Conservation (phyloP, 2,888 invertebrate genomes). For the Brenthis ino region DNA sequence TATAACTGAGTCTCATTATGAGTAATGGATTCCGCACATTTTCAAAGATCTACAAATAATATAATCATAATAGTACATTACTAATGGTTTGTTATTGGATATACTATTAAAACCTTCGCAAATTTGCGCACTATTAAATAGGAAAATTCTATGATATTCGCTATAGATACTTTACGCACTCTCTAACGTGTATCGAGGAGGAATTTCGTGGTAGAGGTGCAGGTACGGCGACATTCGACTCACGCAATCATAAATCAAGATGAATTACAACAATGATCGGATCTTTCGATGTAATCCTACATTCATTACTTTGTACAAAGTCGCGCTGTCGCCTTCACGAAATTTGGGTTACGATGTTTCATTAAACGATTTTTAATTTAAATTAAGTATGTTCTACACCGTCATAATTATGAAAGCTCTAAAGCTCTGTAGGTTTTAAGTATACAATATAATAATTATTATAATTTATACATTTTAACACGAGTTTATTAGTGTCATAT, state of each 20-base stretch:
- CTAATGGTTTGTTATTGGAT: too few relatives aligned
- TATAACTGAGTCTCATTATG: slow-evolving; percentile 10
- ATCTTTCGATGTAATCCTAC: slow-evolving; percentile 64
- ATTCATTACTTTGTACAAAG: slow-evolving; percentile 63
- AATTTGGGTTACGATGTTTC: slow-evolving; percentile 47
- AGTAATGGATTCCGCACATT: slow-evolving; percentile 22
- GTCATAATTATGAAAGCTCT: too few relatives aligned
- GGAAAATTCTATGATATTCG: neutral
- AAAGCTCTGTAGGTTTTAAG: too few relatives aligned
- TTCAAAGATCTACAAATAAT: slow-evolving; percentile 6
- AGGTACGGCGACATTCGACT: slow-evolving; percentile 58
- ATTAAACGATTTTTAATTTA: slow-evolving; percentile 30
- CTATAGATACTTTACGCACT: slow-evolving; percentile 12
- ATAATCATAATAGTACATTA: slow-evolving; percentile 37
- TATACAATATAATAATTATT: too few relatives aligned
- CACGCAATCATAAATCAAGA: slow-evolving; percentile 74
- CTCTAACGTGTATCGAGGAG: slow-evolving; percentile 1
- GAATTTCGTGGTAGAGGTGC: slow-evolving; percentile 10
- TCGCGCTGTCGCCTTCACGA: slow-evolving; percentile 50
- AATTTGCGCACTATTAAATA: too few relatives aligned
- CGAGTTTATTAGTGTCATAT: too few relatives aligned
- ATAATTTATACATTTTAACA: too few relatives aligned
- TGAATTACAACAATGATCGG: slow-evolving; percentile 73
- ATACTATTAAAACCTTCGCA: too few relatives aligned
- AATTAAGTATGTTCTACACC: slow-evolving; percentile 19